phyloP scores from a whole-genome alignment of 2,113 vertebrate species.

The Lonchura striata region DNA sequence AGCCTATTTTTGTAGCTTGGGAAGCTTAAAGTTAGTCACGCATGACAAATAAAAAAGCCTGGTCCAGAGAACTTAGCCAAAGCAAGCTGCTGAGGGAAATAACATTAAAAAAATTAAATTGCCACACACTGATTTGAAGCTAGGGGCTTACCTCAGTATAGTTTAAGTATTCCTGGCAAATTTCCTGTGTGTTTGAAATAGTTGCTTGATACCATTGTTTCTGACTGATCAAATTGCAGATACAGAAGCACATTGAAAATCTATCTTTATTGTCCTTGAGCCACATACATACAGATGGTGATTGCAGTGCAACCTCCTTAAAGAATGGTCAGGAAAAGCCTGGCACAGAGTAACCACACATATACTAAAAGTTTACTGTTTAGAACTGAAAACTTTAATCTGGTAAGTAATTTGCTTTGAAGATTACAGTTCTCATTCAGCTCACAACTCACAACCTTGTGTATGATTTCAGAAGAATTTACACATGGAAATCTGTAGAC shows the following conservation, averaged over 20 bases:
- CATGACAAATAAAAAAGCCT: slow-evolving; percentile 61
- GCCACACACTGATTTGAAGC: neutral
- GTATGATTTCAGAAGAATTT: slow-evolving; percentile 2
- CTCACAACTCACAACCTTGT: neutral
- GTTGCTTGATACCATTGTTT: neutral
- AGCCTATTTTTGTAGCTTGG: slow-evolving; percentile 1
- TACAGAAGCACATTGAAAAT: neutral
- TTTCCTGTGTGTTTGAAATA: slow-evolving; percentile 13
- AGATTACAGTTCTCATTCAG: slow-evolving; percentile 4
- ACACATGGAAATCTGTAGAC: neutral
- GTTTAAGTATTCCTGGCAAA: neutral
- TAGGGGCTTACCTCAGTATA: slow-evolving; percentile 1
- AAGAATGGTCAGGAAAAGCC: neutral
- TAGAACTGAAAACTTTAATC: slow-evolving; percentile 31
- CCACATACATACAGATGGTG: fast-evolving
- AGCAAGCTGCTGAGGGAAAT: slow-evolving; percentile 65
- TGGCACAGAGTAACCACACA: neutral
- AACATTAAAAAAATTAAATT: slow-evolving; percentile 5
- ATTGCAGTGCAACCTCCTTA: neutral
- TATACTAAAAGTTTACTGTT: neutral
- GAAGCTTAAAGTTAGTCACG: slow-evolving; percentile 54
- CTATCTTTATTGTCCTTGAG: neutral
- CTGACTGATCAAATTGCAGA: neutral
- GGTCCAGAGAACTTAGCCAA: slow-evolving; percentile 45
- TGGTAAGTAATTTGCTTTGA: slow-evolving; percentile 49